Conservation (phyloP, 1,140 invertebrate genomes). For the Amyelois transitella region DNA sequence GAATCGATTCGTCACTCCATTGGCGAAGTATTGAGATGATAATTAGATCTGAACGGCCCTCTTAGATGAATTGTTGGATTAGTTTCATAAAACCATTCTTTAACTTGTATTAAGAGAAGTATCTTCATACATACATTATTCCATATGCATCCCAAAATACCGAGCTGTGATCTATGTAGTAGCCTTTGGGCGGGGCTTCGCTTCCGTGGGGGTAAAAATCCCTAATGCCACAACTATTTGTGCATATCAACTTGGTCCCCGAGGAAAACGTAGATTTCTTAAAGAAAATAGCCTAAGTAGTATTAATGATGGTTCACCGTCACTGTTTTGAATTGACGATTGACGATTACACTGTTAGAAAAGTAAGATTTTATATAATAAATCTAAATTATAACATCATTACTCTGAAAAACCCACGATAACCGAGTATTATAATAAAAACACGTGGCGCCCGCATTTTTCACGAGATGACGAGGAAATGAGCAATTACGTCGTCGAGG, state of each 20-base stretch:
- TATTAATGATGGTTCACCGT: too few relatives aligned
- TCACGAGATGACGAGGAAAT: slow-evolving; percentile 54
- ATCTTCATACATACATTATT: too few relatives aligned
- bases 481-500: slow-evolving; percentile 61
- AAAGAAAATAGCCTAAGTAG: too few relatives aligned
- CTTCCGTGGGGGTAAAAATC: too few relatives aligned
- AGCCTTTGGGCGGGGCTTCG: too few relatives aligned
- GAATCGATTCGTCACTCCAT: slow-evolving; percentile 51
- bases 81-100: background rate
- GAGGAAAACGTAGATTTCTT: too few relatives aligned
- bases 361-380: background rate
- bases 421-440: slow-evolving; percentile 5
- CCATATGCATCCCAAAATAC: too few relatives aligned
- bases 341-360: too few relatives aligned
- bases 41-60: slow-evolving; percentile 28
- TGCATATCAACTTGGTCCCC: too few relatives aligned
- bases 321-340: too few relatives aligned
- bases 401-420: slow-evolving; percentile 3
- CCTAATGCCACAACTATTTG: too few relatives aligned
- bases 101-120: background rate
- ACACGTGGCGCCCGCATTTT: slow-evolving; percentile 21
- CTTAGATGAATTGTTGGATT: background rate
- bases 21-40: slow-evolving; percentile 29
- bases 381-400: background rate
- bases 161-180: too few relatives aligned